Evolutionary conservation across 2,888 invertebrate species (phyloP).

Genomic region (Synanthedon vespiformis): DNA sequence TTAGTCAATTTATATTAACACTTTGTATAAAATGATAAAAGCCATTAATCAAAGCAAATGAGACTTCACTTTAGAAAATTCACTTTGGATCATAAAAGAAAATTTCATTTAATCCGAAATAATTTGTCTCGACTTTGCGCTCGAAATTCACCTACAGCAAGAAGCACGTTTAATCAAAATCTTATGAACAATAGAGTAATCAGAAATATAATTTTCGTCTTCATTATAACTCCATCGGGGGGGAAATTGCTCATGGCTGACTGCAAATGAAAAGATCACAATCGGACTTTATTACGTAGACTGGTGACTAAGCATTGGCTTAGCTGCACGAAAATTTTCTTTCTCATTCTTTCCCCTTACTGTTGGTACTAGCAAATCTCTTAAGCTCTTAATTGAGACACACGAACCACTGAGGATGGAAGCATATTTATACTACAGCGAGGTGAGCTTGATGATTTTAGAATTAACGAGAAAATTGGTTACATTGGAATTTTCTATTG

Average conservation of each 20-base stretch:
- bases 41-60: conserved; percentile 20
- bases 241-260: conserved; percentile 46
- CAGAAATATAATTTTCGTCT: conserved; percentile 55
- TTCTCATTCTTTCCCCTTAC: conserved; percentile 8
- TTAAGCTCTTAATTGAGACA: background rate
- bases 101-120: conserved; percentile 36
- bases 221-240: conserved; percentile 51
- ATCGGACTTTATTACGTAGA: conserved; percentile 41
- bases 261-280: conserved; percentile 64
- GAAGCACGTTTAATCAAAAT: conserved; percentile 48
- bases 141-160: conserved; percentile 25
- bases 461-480: too few species aligned
- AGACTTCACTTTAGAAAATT: conserved; percentile 23
- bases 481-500: too few species aligned
- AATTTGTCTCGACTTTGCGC: conserved; percentile 34
- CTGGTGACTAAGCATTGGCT: conserved; percentile 34
- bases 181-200: conserved; percentile 51
- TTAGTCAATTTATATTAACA: too few species aligned
- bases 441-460: too few species aligned
- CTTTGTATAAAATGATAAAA: conserved; percentile 2
- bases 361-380: background rate
- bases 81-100: conserved; percentile 14
- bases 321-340: conserved; percentile 13
- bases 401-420: too few species aligned
- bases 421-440: too few species aligned